These are phyloP conservation scores for Eulithis prunata DNA, from an alignment of 2,888 invertebrate species.

Conservation along the genomic window DNA sequence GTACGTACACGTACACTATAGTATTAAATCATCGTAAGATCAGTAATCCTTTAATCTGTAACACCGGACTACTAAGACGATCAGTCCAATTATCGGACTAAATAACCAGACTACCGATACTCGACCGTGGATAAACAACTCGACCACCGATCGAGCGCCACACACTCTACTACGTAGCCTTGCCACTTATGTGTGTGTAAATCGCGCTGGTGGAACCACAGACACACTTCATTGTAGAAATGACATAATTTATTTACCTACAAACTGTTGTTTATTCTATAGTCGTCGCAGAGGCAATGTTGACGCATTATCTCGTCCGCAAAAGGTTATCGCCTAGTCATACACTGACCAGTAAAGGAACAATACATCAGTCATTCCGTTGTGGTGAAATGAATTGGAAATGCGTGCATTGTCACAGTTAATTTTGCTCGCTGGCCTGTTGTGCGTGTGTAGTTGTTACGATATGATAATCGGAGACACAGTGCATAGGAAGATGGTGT, in stretches of 20 bases:
- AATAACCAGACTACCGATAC: no score
- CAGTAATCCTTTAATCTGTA: no score
- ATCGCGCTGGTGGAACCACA: not conserved
- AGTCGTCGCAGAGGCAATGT: conserved; percentile 3
- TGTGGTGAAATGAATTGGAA: conserved; percentile 58
- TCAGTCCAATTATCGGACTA: no score
- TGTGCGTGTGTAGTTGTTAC: conserved; percentile 59
- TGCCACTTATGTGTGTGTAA: no score
- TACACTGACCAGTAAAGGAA: conserved; percentile 40
- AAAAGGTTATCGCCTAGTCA: conserved; percentile 61
- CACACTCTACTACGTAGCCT: no score
- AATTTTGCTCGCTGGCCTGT: conserved; percentile 54
- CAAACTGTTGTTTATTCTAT: conserved; percentile 9
- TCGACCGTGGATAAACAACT: no score
- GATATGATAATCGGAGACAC: conserved; percentile 79
- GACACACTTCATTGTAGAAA: not conserved
- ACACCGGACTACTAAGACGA: no score
- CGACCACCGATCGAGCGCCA: no score
- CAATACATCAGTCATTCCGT: conserved; percentile 38
- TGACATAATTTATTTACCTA: not conserved
- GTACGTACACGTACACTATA: no score
- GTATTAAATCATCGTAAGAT: no score
- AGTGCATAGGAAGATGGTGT: conserved; percentile 79
- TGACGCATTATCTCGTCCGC: conserved; percentile 38
- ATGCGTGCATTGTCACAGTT: conserved; percentile 66